phyloP scores from a whole-genome alignment of 2,113 vertebrate genomes.

The Campylomormyrus numenius region DNA sequence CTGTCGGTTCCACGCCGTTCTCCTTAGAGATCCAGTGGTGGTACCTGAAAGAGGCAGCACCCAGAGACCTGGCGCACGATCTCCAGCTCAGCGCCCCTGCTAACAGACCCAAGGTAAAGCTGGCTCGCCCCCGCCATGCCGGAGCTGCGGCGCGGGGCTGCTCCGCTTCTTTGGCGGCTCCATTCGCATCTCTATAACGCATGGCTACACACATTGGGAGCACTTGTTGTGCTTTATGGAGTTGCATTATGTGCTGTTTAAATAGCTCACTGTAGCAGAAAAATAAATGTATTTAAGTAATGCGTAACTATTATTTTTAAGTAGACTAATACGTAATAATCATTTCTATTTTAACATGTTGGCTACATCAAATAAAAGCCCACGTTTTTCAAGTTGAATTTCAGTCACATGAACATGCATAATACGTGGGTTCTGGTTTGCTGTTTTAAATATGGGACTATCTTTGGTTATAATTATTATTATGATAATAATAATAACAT shows the following conservation, averaged over 20 bases:
- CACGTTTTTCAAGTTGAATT: background rate
- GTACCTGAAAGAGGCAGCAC: slow-evolving; percentile 77
- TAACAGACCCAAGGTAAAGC: slow-evolving; percentile 76
- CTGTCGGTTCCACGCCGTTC: slow-evolving; percentile 77
- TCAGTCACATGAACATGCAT: background rate
- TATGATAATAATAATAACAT: too few relatives aligned
- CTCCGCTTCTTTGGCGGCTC: background rate
- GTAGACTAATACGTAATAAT: background rate
- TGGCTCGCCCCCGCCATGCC: background rate
- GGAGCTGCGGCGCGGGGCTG: background rate
- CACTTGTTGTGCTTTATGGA: slow-evolving; percentile 25
- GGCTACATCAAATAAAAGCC: background rate
- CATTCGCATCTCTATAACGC: background rate
- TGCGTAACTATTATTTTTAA: background rate
- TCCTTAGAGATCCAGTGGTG: slow-evolving; percentile 96
- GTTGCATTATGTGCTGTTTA: background rate
- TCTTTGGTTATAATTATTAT: background rate
- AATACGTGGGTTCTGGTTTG: background rate
- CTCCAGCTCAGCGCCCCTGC: slow-evolving; percentile 72
- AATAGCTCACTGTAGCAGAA: background rate
- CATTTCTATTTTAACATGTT: background rate
- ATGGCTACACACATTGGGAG: background rate
- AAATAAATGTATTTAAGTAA: background rate
- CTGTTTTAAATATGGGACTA: background rate
- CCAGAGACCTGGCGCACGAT: slow-evolving; percentile 72